Evolutionary conservation across 2,113 vertebrate species (phyloP).

Genomic region (Tapirus terrestris): DNA sequence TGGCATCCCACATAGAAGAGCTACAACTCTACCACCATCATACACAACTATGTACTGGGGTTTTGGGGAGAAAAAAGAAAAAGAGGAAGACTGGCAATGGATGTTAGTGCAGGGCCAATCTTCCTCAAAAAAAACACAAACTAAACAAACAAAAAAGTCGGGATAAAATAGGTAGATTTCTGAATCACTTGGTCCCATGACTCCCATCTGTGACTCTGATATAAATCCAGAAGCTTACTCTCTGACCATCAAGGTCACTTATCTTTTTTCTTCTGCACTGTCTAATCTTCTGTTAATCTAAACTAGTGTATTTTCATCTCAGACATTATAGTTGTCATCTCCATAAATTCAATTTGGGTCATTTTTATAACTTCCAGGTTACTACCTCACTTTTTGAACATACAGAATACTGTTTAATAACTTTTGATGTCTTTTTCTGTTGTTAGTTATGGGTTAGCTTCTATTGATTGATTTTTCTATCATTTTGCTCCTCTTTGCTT

Average conservation of each 20-base stretch:
- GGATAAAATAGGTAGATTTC: not conserved
- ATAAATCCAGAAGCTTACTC: not conserved
- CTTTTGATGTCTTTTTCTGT: not conserved
- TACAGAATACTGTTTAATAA: accelerated
- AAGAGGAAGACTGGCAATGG: no score
- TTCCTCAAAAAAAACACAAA: no score
- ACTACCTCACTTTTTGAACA: not conserved
- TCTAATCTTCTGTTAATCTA: not conserved
- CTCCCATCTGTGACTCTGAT: not conserved
- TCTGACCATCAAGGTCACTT: not conserved
- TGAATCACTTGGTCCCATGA: not conserved
- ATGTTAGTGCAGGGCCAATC: no score
- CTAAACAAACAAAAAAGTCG: no score
- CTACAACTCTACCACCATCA: no score
- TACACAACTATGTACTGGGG: no score
- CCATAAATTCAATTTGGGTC: accelerated
- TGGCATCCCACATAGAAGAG: no score
- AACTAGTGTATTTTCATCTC: not conserved
- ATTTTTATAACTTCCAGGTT: accelerated
- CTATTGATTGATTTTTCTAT: not conserved
- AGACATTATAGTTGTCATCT: accelerated
- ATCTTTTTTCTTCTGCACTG: not conserved
- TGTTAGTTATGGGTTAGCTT: not conserved
- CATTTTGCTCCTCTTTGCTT: not conserved
- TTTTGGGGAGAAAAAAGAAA: no score